Percentiles rank a stretch among this genome's conserved stretches.
phyloP scores from a whole-genome alignment of 2,113 vertebrate genomes.

The Gallinago undulata region DNA sequence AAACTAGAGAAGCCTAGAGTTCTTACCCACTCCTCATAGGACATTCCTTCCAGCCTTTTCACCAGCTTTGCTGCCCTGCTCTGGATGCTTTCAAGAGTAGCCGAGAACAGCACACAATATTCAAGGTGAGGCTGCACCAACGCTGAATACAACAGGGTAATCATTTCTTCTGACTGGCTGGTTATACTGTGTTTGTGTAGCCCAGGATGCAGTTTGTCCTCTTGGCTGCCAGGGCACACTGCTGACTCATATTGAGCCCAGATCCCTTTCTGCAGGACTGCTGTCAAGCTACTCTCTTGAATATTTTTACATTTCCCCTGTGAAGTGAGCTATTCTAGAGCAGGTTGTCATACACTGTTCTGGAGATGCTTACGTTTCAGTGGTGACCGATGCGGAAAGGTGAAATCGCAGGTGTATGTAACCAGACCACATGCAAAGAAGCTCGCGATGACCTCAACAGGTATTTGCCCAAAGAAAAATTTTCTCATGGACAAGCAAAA shows the following conservation, averaged over 20 bases:
- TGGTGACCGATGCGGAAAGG: neutral
- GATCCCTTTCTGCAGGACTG: neutral
- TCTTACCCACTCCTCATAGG: neutral
- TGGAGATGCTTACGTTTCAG: neutral
- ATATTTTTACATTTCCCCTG: neutral
- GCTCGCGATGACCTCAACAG: neutral
- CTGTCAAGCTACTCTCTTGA: neutral
- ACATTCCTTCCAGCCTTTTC: neutral
- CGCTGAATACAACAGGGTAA: neutral
- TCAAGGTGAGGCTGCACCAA: neutral
- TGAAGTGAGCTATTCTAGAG: neutral
- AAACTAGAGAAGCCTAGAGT: neutral
- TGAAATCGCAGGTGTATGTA: neutral
- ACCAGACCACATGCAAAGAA: neutral
- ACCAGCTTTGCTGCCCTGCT: neutral
- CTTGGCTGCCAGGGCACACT: neutral
- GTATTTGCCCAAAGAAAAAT: neutral
- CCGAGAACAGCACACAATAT: neutral
- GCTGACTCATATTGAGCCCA: neutral
- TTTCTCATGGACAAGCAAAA: neutral
- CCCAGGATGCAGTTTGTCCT: neutral
- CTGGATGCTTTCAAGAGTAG: neutral
- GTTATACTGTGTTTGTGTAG: neutral
- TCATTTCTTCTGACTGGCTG: neutral
- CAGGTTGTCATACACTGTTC: neutral